A percentile compares a stretch with the other conserved stretches of the same genome.
Evolutionary conservation across 2,888 invertebrate species (phyloP).

Genomic region (Chalcosyrphus nemorum): DNA sequence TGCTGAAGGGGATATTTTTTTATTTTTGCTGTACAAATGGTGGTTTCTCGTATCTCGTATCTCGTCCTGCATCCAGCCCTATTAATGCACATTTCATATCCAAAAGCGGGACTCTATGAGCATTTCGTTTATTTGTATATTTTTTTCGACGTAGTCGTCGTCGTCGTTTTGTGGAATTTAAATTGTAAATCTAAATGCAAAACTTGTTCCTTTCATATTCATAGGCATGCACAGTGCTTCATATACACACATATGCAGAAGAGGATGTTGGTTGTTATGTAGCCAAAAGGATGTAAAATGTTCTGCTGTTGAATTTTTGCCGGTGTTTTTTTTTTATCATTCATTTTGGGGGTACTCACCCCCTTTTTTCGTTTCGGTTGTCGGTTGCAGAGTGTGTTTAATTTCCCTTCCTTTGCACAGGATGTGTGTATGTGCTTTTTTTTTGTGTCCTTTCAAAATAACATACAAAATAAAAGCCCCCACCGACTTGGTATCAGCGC

Average conservation of each 20-base stretch:
- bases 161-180: constrained; percentile 54
- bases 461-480: constrained; percentile 34
- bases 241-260: constrained; percentile 28
- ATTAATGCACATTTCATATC: constrained; percentile 63
- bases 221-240: constrained; percentile 44
- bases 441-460: constrained; percentile 42
- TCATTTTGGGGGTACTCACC: neutral
- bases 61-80: constrained; percentile 4
- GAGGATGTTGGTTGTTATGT: constrained; percentile 69
- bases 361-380: constrained; percentile 55
- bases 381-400: constrained; percentile 68
- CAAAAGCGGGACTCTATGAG: constrained; percentile 11
- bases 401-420: constrained; percentile 44
- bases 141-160: no score
- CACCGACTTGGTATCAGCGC: no score
- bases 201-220: constrained; percentile 66
- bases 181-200: constrained; percentile 73
- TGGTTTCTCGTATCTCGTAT: constrained; percentile 1
- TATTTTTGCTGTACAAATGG: constrained; percentile 1
- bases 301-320: constrained; percentile 60
- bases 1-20: constrained; percentile 31
- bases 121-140: constrained; percentile 20
- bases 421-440: constrained; percentile 8
- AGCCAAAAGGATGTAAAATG: constrained; percentile 73
- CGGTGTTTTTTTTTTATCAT: constrained; percentile 22